A percentile compares a stretch with the other conserved stretches of the same genome.
These are phyloP conservation scores for Polypedilum pembai DNA, from an alignment of 1,140 invertebrate genomes.

Conservation along the genomic window DNA sequence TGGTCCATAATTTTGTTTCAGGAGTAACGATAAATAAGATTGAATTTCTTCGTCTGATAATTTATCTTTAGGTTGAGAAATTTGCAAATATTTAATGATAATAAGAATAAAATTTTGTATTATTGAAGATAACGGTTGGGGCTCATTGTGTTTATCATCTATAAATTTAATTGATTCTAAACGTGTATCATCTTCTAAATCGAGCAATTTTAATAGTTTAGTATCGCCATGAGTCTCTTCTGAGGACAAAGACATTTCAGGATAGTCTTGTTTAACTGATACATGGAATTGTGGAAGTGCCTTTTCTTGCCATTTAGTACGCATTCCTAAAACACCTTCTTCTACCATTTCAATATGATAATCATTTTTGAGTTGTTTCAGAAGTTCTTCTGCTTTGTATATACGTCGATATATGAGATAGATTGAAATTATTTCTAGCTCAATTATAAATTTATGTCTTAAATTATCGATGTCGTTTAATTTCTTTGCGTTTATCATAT, in stretches of 20 bases:
- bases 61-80: conserved; percentile 67
- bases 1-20: conserved; percentile 56
- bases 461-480: conserved; percentile 41
- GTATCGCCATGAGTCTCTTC: conserved; percentile 44
- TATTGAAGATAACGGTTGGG: conserved; percentile 55
- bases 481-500: conserved; percentile 44
- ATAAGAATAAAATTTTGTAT: conserved; percentile 73
- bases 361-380: conserved; percentile 53
- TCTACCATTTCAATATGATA: conserved; percentile 57
- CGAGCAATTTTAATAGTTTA: conserved; percentile 54
- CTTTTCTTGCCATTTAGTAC: conserved; percentile 80
- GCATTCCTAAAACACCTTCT: conserved; percentile 69
- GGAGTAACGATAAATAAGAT: conserved; percentile 64
- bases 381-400: conserved; percentile 56
- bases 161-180: conserved; percentile 68
- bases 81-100: conserved; percentile 59
- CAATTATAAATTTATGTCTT: conserved; percentile 55
- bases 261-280: conserved; percentile 48
- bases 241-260: conserved; percentile 41
- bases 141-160: conserved; percentile 48
- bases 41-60: conserved; percentile 69
- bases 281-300: conserved; percentile 74
- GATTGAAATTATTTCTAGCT: conserved; percentile 66
- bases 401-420: conserved; percentile 67
- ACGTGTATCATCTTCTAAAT: conserved; percentile 76